A percentile compares a stretch with the other conserved stretches of the same genome.
Conservation (phyloP, 2,888 invertebrate species). For the Agrochola lota region DNA sequence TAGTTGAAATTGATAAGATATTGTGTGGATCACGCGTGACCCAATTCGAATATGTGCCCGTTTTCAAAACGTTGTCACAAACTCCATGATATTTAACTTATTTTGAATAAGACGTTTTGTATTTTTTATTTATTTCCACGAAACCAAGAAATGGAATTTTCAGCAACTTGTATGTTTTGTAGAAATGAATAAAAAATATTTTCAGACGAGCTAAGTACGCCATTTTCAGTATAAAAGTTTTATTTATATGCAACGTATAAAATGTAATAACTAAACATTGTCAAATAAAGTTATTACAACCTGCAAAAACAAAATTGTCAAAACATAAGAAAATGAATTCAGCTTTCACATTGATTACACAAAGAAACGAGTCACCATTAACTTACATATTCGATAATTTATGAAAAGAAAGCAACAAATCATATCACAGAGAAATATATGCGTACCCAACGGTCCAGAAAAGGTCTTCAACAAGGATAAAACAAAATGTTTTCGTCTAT, state of each 20-base stretch:
- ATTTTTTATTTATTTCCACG: not conserved
- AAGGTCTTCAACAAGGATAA: constrained; percentile 74
- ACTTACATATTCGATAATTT: constrained; percentile 56
- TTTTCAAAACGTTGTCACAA: not conserved
- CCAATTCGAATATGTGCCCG: not conserved
- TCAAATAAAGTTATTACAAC: not conserved
- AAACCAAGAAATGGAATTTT: not conserved
- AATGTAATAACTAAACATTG: not conserved
- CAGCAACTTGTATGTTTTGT: not conserved
- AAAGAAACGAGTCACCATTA: constrained; percentile 57
- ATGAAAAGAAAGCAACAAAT: constrained; percentile 72
- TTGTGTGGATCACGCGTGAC: too few relatives aligned
- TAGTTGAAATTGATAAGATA: not conserved
- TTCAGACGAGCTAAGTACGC: too few relatives aligned
- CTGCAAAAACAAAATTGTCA: constrained; percentile 23
- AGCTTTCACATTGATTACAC: constrained; percentile 51
- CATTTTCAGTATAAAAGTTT: not conserved
- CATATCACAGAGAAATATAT: constrained; percentile 73
- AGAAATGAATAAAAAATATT: not conserved
- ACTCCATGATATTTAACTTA: not conserved
- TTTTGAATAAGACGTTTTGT: not conserved
- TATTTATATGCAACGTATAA: not conserved
- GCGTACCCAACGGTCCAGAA: constrained; percentile 74
- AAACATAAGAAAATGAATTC: constrained; percentile 13
- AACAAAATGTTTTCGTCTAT: constrained; percentile 80